Evolutionary conservation across 2,797 vertebrate genomes (phyloP).

Genomic region (Labroides dimidiatus): DNA sequence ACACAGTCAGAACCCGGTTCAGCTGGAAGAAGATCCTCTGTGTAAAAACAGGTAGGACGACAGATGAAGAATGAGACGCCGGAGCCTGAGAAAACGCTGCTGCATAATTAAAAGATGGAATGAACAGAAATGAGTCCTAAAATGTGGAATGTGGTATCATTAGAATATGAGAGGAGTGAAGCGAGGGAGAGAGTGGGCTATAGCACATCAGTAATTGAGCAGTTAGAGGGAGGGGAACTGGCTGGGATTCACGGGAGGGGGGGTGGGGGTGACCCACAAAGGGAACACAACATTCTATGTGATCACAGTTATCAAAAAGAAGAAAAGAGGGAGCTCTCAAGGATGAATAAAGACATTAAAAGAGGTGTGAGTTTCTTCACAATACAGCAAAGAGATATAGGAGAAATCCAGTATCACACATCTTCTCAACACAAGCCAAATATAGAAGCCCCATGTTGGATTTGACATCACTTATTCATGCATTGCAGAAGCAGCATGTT

Average conservation of each 20-base stretch:
- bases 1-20: conserved; percentile 26
- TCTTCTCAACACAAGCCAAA: conserved; percentile 10
- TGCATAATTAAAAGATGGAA: conserved; percentile 56
- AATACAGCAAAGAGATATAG: conserved; percentile 26
- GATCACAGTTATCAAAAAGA: conserved; percentile 31
- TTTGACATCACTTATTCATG: conserved; percentile 62
- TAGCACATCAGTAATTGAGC: conserved; percentile 60
- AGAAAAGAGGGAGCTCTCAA: conserved; percentile 3
- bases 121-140: conserved; percentile 38
- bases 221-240: conserved; percentile 49
- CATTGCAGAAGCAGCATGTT: conserved; percentile 39
- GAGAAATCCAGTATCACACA: conserved; percentile 21
- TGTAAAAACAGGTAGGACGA: conserved; percentile 49
- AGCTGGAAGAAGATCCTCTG: conserved; percentile 34
- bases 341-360: background rate
- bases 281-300: conserved; percentile 28
- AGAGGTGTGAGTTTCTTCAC: conserved; percentile 11
- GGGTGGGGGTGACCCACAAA: conserved; percentile 53
- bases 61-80: conserved; percentile 23
- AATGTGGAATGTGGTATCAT: conserved; percentile 47
- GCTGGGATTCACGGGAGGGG: conserved; percentile 40
- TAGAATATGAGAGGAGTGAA: conserved; percentile 45
- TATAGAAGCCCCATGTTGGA: conserved; percentile 42
- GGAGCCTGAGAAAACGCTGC: conserved; percentile 41
- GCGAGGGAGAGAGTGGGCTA: conserved; percentile 38